Base-by-base conservation (phyloP, 1,140 invertebrate species). In the Caenorhabditis briggsae region DNA sequence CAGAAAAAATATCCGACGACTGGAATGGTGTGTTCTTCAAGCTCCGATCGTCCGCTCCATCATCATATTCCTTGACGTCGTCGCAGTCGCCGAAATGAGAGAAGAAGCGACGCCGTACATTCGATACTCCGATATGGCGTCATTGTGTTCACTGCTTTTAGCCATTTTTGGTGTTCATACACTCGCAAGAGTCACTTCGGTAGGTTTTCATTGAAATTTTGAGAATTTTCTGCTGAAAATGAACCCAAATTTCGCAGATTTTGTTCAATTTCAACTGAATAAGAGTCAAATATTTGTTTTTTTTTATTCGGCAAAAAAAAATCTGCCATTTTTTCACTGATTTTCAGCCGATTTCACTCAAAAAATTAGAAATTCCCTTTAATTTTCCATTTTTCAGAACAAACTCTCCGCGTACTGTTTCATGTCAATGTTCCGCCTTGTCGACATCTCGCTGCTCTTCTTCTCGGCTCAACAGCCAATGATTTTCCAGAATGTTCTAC, bases 381-480 rank as follows among this genome's bases (percentile, higher is more conserved):
- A n/a, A n/a, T n/a, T 33, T 33, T 33, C 33, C 33, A 33, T 33
- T 33, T 88, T 88, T 8, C 88, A 88, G 88, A 70, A 88, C 48
- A 88, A 88, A 43, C 86, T 88, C 5, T 82, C 82, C 20, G 78
- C 64, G n/a, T 88, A 88, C 56, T 87, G 86, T 33, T 88, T 88
- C 84, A 88, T 88, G 88, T 89, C 86, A 33, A 88, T 88, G 56
- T 88, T 88, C 82, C 88, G 88, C 8, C 53, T 88, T 8, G 88
- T 88, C 41, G 88, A 88, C 41, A 59, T 88, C 41, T 87, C 88
- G 8, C 70, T 88, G 53, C 86, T 88, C 53, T 88, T 88, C 82
- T 88, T 88, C 74, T 85, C 88, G n/a, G 88, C 82, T 20, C 88
- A 88, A 82, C 88, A 88, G 70, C 88, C 88, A 23, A 88, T 88